Percentiles rank a stretch among this genome's conserved stretches.
These are phyloP conservation scores for Indicator maculatus DNA, from an alignment of 2,113 vertebrate species.

Conservation along the genomic window DNA sequence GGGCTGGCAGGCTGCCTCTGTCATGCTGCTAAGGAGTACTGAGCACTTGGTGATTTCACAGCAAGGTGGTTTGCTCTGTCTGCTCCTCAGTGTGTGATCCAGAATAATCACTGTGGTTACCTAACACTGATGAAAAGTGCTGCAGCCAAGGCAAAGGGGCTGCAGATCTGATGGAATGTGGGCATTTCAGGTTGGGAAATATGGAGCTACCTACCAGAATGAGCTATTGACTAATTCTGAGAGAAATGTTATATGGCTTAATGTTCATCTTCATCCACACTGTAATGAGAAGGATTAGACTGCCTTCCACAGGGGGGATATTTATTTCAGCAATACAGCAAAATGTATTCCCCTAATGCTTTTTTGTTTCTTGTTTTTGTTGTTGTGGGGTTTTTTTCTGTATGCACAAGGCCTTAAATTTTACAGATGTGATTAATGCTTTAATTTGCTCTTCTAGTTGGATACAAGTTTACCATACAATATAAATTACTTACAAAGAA, in stretches of 20 bases:
- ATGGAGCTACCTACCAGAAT: conserved; percentile 84
- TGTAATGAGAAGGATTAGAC: conserved; percentile 87
- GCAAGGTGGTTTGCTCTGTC: conserved; percentile 76
- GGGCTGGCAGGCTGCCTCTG: conserved; percentile 69
- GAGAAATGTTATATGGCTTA: conserved; percentile 86
- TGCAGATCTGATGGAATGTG: conserved; percentile 79
- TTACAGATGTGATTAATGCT: conserved; percentile 87
- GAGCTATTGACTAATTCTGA: conserved; percentile 87
- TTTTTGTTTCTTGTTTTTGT: no score
- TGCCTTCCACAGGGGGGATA: conserved; percentile 83
- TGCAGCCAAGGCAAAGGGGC: conserved; percentile 62
- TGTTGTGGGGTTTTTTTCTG: conserved; percentile 50
- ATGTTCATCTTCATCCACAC: conserved; percentile 86
- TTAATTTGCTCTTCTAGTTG: conserved; percentile 87
- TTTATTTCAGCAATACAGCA: conserved; percentile 88
- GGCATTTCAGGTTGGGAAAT: conserved; percentile 82
- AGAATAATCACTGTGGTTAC: conserved; percentile 75
- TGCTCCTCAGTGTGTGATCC: conserved; percentile 76
- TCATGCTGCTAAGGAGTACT: conserved; percentile 58
- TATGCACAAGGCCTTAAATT: conserved; percentile 82
- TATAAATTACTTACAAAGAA: conserved; percentile 86
- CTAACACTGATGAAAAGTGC: conserved; percentile 76
- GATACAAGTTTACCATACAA: conserved; percentile 85
- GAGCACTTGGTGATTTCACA: conserved; percentile 74
- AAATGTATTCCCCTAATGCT: conserved; percentile 87